Evolutionary conservation across 2,797 vertebrate species (phyloP), one percentile per base, ranked within the genome.

Genomic region (Hydrocynus forskahlii): DNA sequence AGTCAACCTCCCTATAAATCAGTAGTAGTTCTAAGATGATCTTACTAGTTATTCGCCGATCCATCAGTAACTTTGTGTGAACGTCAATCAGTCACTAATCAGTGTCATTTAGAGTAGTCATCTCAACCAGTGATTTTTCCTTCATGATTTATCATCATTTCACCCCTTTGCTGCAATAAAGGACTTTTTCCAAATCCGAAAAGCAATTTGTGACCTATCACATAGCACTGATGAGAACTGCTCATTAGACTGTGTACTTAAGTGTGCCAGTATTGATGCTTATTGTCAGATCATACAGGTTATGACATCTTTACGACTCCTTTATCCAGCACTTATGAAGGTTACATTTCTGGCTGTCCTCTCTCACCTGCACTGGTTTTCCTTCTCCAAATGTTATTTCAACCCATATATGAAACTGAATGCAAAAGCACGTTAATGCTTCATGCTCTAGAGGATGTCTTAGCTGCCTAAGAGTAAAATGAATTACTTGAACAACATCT

Each of bases 51-150:
- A 17, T 17, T 23, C 16, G 3, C 35, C 1, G 29, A 55, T 10
- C 62, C 35, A 17, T 5, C 57, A 14, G 7, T 14, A 29, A 13
- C 8, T 35, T 54, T 63, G 12, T 52, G 45, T 74, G 54, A 74
- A 16, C 43, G 19, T 21, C 17, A 54, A 70, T 68, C 35, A 67
- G 21, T 70, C 45, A 63, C 50, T 54, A 73, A 80, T 80, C 57
- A 40, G 40, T 8, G 0, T 55, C 23, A 64, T 21, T 19, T 71
- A 52, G 17, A 21, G 21, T 45, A 14, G 43, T 67, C 60, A 48
- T 12, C 10, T 60, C 40, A 25, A 45, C 40, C 38, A 35, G 60
- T 80, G 50, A 54, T 60, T 21, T 23, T 55, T 16, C 13, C 60
- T 72, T 43, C 1, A 5, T 68, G 63, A 35, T 60, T 68, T 60